Conservation (phyloP, 2,888 invertebrate genomes). For the Chalcosyrphus nemorum region DNA sequence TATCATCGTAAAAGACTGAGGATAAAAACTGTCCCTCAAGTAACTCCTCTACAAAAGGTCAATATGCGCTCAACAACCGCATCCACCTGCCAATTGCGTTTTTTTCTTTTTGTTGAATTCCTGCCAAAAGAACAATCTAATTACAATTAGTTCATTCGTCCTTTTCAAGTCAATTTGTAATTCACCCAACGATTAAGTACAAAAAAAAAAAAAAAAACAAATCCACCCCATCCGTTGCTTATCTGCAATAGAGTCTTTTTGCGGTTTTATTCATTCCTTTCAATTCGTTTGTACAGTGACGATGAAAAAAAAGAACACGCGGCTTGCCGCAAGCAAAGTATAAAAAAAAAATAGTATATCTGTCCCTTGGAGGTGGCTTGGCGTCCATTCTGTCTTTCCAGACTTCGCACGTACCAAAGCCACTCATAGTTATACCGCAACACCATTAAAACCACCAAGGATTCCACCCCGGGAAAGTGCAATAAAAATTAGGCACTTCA, state of each 20-base stretch:
- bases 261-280: constrained; percentile 55
- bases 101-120: constrained; percentile 37
- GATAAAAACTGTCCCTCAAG: neutral
- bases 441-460: constrained; percentile 30
- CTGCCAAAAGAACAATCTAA: constrained; percentile 50
- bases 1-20: neutral
- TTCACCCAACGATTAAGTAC: constrained; percentile 45
- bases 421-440: constrained; percentile 56
- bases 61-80: constrained; percentile 13
- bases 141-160: constrained; percentile 64
- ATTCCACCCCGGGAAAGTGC: constrained; percentile 34
- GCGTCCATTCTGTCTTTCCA: constrained; percentile 35
- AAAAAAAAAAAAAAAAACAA: constrained; percentile 36
- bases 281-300: constrained; percentile 54
- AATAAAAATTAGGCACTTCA: constrained; percentile 56
- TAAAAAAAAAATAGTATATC: constrained; percentile 50
- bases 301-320: constrained; percentile 65
- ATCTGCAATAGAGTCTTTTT: constrained; percentile 41
- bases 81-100: constrained; percentile 29
- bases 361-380: constrained; percentile 47
- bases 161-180: constrained; percentile 61
- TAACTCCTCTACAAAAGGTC: constrained; percentile 7
- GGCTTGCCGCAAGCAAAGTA: constrained; percentile 75
- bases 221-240: constrained; percentile 5
- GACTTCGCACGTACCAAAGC: constrained; percentile 56